Percentiles rank a stretch among this genome's conserved stretches.
Evolutionary conservation across 1,140 invertebrate species (phyloP).

Genomic region (Coptotermes formosanus): DNA sequence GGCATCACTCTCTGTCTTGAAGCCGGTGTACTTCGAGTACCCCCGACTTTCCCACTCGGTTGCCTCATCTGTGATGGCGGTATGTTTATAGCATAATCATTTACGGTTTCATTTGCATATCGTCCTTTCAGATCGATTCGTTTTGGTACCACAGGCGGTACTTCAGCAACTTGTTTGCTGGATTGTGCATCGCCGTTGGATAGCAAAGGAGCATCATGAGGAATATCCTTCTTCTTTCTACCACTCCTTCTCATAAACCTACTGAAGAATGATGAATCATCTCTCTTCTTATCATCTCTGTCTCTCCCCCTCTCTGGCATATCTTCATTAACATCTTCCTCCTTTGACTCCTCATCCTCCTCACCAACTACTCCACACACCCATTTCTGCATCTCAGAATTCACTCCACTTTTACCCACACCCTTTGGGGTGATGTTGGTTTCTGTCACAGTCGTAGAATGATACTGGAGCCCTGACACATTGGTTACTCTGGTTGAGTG

Average conservation of each 20-base stretch:
- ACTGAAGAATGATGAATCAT: conserved; percentile 58
- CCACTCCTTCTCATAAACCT: conserved; percentile 63
- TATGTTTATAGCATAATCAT: neutral
- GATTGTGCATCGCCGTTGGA: neutral
- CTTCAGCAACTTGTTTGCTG: neutral
- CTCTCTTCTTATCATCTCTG: conserved; percentile 46
- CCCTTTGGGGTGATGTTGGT: neutral
- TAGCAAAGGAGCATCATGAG: conserved; percentile 22
- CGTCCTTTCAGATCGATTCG: conserved; percentile 53
- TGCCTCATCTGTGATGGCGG: conserved; percentile 32
- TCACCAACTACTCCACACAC: conserved; percentile 41
- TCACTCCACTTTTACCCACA: neutral
- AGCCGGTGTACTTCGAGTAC: conserved; percentile 28
- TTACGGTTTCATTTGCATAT: conserved; percentile 49
- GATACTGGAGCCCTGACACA: neutral
- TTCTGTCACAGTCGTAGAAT: neutral
- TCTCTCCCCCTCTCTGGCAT: conserved; percentile 42
- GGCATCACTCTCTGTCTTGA: conserved; percentile 53
- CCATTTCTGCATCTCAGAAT: neutral
- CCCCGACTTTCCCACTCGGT: conserved; percentile 42
- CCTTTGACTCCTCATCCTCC: conserved; percentile 47
- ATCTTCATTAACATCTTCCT: conserved; percentile 39
- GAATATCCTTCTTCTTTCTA: conserved; percentile 59
- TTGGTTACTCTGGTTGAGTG: neutral
- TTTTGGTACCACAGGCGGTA: conserved; percentile 45